Base-by-base conservation (phyloP, 2,888 invertebrate species). In the Tortrix viridana region DNA sequence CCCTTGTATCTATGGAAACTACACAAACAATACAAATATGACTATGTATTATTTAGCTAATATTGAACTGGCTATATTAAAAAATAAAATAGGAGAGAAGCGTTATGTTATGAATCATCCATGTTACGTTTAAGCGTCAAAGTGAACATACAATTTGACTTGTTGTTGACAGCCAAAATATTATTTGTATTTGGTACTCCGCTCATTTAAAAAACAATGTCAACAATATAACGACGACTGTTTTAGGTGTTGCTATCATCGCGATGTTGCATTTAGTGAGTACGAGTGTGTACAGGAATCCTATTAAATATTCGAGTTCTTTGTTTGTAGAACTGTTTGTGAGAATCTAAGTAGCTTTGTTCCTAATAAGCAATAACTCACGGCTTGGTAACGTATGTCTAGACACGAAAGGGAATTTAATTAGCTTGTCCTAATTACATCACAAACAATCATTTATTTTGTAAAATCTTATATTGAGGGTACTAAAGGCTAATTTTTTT, bases 171-270 rank as follows among this genome's bases (percentile, higher is more conserved):
- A 26, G 9, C 26, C 26, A 26, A 26, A 12, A 9, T n/a, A n/a
- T 9, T 9, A 26, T 9, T 9, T 38, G 7, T 38, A 57, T 57
- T 57, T 48, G 41, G 41, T 26, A n/a, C 19, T 38, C 16, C 20
- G 22, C 52, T 54, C 57, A 32, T 58, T 57, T 49, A 58, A 26
- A n/a, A 49, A 58, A 58, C 48, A 49, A 19, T 49, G 49, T 43
- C 41, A 20, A 19, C 41, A 38, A 12, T 19, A 32, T 48, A 41
- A 43, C 26, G 57, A 58, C 38, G n/a, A 19, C 50, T 48, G 26
- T 47, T 41, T 48, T 37, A 38, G 53, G 23, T 32, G 20, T 48
- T n/a, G n/a, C n/a, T n/a, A n/a, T n/a, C n/a, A n/a, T n/a, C n/a
- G n/a, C n/a, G n/a, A n/a, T n/a, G n/a, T n/a, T 38, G 22, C 52